Evolutionary conservation across 2,113 vertebrate species (phyloP).

Genomic region (cat (Felis catus)): F.catus_Fca126_mat1.0 CM031413.1:92324001-92324500

Average conservation of each 20-base stretch:
- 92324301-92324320: background rate
- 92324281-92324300: conserved; percentile 24
- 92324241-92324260: background rate
- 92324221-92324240: background rate
- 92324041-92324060: background rate
- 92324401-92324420: background rate
- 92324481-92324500: background rate
- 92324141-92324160: background rate
- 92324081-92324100: background rate
- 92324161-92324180: background rate
- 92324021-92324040: background rate
- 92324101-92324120: background rate
- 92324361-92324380: background rate
- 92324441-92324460: background rate
- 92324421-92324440: background rate
- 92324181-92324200: background rate
- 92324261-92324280: background rate
- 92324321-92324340: background rate
- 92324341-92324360: background rate
- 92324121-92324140: background rate
- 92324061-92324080: background rate
- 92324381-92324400: background rate
- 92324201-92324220: background rate
- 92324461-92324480: too few relatives aligned
- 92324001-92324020: background rate